Evolutionary conservation across 2,888 invertebrate species (phyloP), one percentile per base, ranked within the genome.

Genomic region (Spicauda simplicius): DNA sequence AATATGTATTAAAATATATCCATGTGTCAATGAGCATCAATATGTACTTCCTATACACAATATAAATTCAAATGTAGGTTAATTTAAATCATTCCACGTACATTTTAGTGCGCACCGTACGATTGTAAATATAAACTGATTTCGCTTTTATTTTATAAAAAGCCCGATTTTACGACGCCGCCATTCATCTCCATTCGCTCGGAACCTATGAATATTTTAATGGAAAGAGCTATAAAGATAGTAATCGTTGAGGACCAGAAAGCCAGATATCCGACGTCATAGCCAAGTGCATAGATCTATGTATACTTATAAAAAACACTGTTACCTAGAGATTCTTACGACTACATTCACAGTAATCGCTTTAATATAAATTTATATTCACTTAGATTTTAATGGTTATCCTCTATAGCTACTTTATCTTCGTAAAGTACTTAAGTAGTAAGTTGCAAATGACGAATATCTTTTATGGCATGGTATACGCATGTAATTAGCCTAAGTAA

Each of bases 1-100:
- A 88, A 90, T 90, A 37, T 37, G 37, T 37, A 84, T 84, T 84
- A 80, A 87, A 84, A 80, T 80, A 80, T 75, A 77, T 77, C 78
- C 79, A 83, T 79, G 80, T 83, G 80, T 84, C 83, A 83, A 86
- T 87, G 84, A 83, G 11, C 82, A 85, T 78, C 81, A 41, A 60
- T 68, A 62, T 50, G 25, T 37, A 58, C 16, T n/a, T n/a, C n/a
- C n/a, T n/a, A 25, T 25, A 18, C 50, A 50, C 18, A 18, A 50
- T 50, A 50, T 33, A 56, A 37, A 64, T 56, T 60, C 71, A 70
- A 74, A 77, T 77, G 73, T 78, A 70, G 76, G 75, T 76, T 76
- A 75, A 77, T 75, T 76, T 70, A 70, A 79, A 72, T 73, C 75
- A 73, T 72, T 74, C 71, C 70, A 69, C 69, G 74, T 67, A 16